Evolutionary conservation across 1,140 invertebrate genomes (phyloP), one percentile per base, ranked within the genome.

Genomic region (Adoxophyes honmai): DNA sequence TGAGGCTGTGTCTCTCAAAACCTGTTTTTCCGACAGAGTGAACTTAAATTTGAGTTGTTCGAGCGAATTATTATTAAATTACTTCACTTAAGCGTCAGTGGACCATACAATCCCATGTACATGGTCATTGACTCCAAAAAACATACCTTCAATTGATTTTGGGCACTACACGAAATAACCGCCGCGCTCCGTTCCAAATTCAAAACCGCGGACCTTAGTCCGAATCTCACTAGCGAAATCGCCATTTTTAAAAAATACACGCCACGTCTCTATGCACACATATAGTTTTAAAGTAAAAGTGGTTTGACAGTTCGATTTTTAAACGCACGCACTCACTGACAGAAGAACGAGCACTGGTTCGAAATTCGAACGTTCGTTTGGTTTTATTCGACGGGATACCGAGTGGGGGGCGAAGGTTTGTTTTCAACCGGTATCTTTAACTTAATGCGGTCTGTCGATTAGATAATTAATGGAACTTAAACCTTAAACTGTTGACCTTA

Each of bases 161-260:
- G 70, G 34, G 67, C 70, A 79, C 73, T 75, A 64, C 60, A 66
- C 34, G 73, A 68, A 42, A 86, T 52, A 28, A 78, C 55, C 55
- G 75, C 75, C 48, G 78, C 78, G 63, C 68, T 74, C 63, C 72
- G 80, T 57, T 88, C 85, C 62, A 88, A 66, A 67, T 75, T 80
- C 13, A 73, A 62, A 52, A 68, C 71, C 44, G 65, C 68, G 11
- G 76, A 71, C 53, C 81, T 68, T 52, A 83, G 60, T 71, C 82
- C 80, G 42, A 81, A 55, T 64, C 78, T 80, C 59, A 83, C 66
- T 18, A 88, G 60, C 13, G 79, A 78, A 18, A 77, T 60, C 65
- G 81, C 85, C 85, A 88, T 88, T 57, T 74, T 83, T 18, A 37
- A 58, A 52, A 39, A 55, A 33, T 10, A 51, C 55, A 48, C 54